These are phyloP conservation scores for Periophthalmus modestus DNA, from an alignment of 2,113 vertebrate genomes.

Conservation along the genomic window DNA sequence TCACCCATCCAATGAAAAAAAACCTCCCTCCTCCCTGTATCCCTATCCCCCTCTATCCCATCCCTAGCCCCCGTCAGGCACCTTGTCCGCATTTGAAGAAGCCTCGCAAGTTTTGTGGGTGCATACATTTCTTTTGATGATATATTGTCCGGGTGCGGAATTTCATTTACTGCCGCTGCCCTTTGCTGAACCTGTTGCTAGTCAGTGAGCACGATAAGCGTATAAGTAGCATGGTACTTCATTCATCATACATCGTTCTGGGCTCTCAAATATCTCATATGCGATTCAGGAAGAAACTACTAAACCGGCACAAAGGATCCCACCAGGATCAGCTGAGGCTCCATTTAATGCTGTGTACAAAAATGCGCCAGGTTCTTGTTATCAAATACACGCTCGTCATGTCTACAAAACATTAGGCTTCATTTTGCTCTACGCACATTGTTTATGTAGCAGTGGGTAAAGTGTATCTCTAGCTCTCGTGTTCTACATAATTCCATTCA, in stretches of 20 bases:
- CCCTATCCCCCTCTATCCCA: constrained; percentile 45
- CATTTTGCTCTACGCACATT: constrained; percentile 44
- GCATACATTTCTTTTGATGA: constrained; percentile 98
- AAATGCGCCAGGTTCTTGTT: constrained; percentile 44
- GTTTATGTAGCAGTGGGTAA: constrained; percentile 52
- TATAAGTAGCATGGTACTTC: constrained; percentile 97
- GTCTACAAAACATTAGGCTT: constrained; percentile 57
- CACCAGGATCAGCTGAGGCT: constrained; percentile 81
- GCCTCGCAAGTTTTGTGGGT: constrained; percentile 88
- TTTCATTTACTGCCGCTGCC: constrained; percentile 99
- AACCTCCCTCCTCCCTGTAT: constrained; percentile 70
- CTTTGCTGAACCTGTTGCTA: constrained; percentile 99
- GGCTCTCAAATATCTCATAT: constrained; percentile 95
- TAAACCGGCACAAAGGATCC: constrained; percentile 81
- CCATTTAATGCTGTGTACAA: constrained; percentile 71
- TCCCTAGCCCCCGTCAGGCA: constrained; percentile 87
- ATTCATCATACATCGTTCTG: constrained; percentile 99
- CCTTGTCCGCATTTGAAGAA: constrained; percentile 88
- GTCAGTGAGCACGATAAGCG: constrained; percentile 97
- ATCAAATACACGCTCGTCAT: constrained; percentile 62
- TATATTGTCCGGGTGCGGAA: constrained; percentile 98
- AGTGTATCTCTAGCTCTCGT: constrained; percentile 43
- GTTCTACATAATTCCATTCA: constrained; percentile 64
- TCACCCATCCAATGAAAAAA: constrained; percentile 46
- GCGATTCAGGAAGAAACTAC: constrained; percentile 87